Evolutionary conservation across 35 echinoderm and acorn worm species (phyloP).

Genomic region (Anneissia japonica): DNA sequence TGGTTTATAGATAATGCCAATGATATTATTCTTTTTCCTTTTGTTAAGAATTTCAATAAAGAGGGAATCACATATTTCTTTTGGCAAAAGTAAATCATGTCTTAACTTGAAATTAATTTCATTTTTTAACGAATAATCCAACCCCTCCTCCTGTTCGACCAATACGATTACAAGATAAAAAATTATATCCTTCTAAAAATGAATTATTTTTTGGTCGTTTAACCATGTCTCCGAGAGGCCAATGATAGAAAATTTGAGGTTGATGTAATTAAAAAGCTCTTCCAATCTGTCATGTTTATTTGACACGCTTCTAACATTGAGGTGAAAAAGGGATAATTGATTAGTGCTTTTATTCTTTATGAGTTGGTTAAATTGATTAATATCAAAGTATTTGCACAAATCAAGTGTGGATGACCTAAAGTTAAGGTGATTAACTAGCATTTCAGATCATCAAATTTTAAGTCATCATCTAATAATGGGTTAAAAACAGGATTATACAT

Average conservation of each 20-base stretch:
- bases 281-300: background rate
- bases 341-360: background rate
- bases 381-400: background rate
- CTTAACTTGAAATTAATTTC: background rate
- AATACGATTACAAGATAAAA: background rate
- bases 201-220: background rate
- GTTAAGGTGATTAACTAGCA: background rate
- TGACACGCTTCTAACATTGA: background rate
- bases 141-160: background rate
- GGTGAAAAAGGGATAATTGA: background rate
- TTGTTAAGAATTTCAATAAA: background rate
- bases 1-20: background rate
- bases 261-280: background rate
- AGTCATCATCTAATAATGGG: background rate
- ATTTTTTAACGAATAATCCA: background rate
- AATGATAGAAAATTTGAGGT: background rate
- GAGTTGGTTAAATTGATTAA: background rate
- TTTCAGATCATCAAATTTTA: background rate
- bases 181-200: background rate
- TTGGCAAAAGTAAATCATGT: background rate
- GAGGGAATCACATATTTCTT: background rate
- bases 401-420: background rate
- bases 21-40: background rate
- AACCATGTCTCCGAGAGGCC: background rate
- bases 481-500: too few relatives aligned